Conservation (phyloP, 2,113 vertebrate species). For the Cochlearius cochlearius region DNA sequence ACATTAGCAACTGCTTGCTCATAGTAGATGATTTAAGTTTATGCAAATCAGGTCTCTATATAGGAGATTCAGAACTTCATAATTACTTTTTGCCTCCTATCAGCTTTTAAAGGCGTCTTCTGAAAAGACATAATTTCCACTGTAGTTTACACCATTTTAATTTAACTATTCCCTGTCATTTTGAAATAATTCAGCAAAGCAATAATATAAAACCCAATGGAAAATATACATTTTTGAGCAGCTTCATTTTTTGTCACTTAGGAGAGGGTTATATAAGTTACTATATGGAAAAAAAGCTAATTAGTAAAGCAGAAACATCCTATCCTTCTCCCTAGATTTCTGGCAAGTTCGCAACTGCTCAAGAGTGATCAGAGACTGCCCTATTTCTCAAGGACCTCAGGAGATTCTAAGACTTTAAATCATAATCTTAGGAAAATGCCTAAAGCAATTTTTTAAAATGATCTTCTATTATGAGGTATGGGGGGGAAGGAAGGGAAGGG, state of each 20-base stretch:
- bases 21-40: not conserved
- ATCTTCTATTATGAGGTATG: not conserved
- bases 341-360: slow-evolving; percentile 69
- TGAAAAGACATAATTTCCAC: slow-evolving; percentile 49
- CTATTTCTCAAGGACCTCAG: slow-evolving; percentile 73
- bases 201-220: slow-evolving; percentile 53
- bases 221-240: slow-evolving; percentile 60
- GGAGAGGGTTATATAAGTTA: slow-evolving; percentile 57
- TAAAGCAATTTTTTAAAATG: slow-evolving; percentile 51
- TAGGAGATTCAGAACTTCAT: not conserved
- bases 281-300: slow-evolving; percentile 63
- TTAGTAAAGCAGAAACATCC: slow-evolving; percentile 72
- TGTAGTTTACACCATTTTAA: slow-evolving; percentile 54
- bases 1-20: not conserved
- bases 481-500: too few species aligned
- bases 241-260: slow-evolving; percentile 63
- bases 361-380: slow-evolving; percentile 72
- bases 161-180: slow-evolving; percentile 65
- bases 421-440: slow-evolving; percentile 69
- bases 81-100: not conserved
- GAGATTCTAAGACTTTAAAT: slow-evolving; percentile 73
- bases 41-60: not conserved
- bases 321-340: slow-evolving; percentile 70
- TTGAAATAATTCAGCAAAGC: slow-evolving; percentile 68
- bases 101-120: slow-evolving; percentile 11